Conservation (phyloP, 35 echinoderm and acorn worm genomes). For the Patiria miniata region DNA sequence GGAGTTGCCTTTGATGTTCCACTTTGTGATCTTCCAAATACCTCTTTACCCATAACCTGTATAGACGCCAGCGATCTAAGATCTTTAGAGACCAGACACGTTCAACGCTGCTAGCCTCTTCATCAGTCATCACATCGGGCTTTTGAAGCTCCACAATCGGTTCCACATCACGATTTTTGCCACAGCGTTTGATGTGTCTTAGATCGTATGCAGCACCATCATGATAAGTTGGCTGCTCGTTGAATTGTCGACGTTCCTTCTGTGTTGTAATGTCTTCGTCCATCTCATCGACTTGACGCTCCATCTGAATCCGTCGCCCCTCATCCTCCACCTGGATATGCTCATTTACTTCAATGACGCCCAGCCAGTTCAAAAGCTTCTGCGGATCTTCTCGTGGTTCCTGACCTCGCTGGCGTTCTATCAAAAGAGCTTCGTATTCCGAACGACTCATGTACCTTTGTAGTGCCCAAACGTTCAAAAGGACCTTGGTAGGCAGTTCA, state of each 20-base stretch:
- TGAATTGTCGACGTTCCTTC: background rate
- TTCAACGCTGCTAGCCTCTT: conserved; percentile 40
- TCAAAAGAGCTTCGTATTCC: conserved; percentile 21
- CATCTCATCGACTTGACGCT: background rate
- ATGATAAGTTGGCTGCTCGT: too few relatives aligned
- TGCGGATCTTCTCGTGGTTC: background rate
- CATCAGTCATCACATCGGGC: conserved; percentile 44
- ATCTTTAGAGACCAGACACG: conserved; percentile 57
- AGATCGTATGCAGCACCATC: background rate
- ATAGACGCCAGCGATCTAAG: conserved; percentile 67
- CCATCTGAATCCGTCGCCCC: background rate
- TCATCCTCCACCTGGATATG: background rate
- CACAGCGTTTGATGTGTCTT: background rate
- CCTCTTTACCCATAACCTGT: conserved; percentile 59
- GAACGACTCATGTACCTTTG: conserved; percentile 12
- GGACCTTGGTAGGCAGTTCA: conserved; percentile 18
- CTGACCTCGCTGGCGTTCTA: background rate
- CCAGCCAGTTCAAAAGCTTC: background rate
- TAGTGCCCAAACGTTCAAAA: conserved; percentile 24
- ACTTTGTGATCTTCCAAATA: conserved; percentile 26
- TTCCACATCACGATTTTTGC: background rate
- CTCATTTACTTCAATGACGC: background rate
- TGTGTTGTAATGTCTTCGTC: background rate
- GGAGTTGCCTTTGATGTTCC: conserved; percentile 19
- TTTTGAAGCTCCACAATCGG: background rate